A percentile compares a stretch with the other conserved stretches of the same genome.
phyloP scores from a whole-genome alignment of 2,888 invertebrate genomes.

The Trichopoda pennipes region DNA sequence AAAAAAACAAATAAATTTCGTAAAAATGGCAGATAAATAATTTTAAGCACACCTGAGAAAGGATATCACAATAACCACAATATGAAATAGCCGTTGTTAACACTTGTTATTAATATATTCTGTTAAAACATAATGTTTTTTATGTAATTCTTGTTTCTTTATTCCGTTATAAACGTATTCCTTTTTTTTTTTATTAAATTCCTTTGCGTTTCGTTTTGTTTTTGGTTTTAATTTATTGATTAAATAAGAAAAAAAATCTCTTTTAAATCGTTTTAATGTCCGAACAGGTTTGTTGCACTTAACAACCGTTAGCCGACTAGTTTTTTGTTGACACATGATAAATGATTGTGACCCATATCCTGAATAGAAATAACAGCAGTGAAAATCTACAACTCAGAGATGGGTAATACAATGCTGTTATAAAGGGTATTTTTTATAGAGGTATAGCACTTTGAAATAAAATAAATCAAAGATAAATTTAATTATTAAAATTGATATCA shows the following conservation, averaged over 20 bases:
- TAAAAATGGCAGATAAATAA: too few relatives aligned
- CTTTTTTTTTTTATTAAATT: not conserved
- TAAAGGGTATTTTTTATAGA: too few relatives aligned
- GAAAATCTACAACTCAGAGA: not conserved
- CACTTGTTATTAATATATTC: not conserved
- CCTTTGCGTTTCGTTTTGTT: not conserved
- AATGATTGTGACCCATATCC: constrained; percentile 55
- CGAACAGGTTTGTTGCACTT: constrained; percentile 17
- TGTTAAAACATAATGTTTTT: not conserved
- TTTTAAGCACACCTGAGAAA: not conserved
- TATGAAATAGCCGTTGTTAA: not conserved
- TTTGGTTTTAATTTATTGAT: constrained; percentile 50
- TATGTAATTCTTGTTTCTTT: too few relatives aligned
- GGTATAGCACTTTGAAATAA: too few relatives aligned
- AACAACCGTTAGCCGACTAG: constrained; percentile 51
- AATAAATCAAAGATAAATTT: too few relatives aligned
- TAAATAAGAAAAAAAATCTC: constrained; percentile 12
- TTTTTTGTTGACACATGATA: constrained; percentile 3
- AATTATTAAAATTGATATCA: too few relatives aligned
- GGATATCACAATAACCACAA: not conserved
- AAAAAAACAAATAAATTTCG: too few relatives aligned
- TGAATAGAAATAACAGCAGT: constrained; percentile 14
- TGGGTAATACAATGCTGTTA: too few relatives aligned
- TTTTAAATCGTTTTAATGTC: not conserved
- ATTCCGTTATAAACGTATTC: too few relatives aligned